phyloP scores from a whole-genome alignment of 2,113 vertebrate species.

The Dicentrarchus labrax region DNA sequence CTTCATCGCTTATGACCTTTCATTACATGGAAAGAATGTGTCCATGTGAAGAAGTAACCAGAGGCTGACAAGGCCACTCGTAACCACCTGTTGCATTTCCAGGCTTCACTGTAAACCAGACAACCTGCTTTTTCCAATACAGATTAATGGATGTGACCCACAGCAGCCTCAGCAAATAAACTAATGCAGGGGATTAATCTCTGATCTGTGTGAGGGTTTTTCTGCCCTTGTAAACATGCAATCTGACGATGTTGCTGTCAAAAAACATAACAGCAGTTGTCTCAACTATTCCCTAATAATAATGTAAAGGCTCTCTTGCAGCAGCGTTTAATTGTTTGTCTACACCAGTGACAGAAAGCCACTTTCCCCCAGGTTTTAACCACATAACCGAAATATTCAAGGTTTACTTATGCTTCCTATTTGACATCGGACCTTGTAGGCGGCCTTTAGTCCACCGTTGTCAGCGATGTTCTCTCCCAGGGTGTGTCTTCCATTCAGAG shows the following conservation, averaged over 20 bases:
- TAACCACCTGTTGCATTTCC: conserved; percentile 77
- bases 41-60: conserved; percentile 64
- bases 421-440: conserved; percentile 88
- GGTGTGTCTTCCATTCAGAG: conserved; percentile 93
- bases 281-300: rapidly evolving
- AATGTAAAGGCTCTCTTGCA: neutral
- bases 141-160: conserved; percentile 46
- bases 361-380: neutral
- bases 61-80: conserved; percentile 66
- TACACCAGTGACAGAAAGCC: neutral
- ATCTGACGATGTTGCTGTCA: neutral
- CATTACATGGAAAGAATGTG: conserved; percentile 81
- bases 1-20: conserved; percentile 79
- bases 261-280: neutral
- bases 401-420: neutral
- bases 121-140: conserved; percentile 67
- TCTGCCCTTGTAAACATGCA: conserved; percentile 21
- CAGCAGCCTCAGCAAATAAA: conserved; percentile 6
- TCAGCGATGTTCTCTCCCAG: conserved; percentile 98
- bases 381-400: neutral
- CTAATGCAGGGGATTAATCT: conserved; percentile 16
- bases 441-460: conserved; percentile 96
- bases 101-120: conserved; percentile 64
- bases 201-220: neutral
- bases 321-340: neutral